Evolutionary conservation across 2,888 invertebrate genomes (phyloP), one percentile per base, ranked within the genome.

Genomic region (Leuctra nigra): DNA sequence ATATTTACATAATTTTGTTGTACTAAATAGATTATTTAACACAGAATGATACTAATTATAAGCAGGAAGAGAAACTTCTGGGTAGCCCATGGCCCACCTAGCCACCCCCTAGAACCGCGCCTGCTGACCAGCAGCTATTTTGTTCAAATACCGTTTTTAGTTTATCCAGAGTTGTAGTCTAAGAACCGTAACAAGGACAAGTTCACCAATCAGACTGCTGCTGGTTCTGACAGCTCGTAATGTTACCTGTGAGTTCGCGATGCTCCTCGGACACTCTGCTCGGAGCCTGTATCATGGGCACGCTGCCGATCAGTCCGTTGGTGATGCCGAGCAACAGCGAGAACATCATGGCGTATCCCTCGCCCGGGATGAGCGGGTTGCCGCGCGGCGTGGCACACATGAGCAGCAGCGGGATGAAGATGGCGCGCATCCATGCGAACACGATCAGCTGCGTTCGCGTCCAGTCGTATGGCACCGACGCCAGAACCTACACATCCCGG

Each of bases 221-320:
- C n/a, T n/a, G n/a, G n/a, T n/a, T n/a, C n/a, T n/a, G n/a, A n/a
- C n/a, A n/a, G n/a, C n/a, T 4, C 33, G 18, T 18, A 2, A n/a
- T 61, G 63, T 68, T 73, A 84, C 93, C 93, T 59, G 92, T 89
- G 6, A 94, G 81, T 75, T 94, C 94, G 39, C 91, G 80, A 64
- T 90, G 84, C 54, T 91, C 87, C 58, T 90, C 87, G 13, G 89
- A 84, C 4, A 94, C 92, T 67, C 89, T 84, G 46, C 85, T 83
- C 1, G 94, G 91, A 1, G 93, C 94, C 67, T 90, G 79, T 66
- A 94, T 92, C 91, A 94, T 94, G 2, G 94, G 94, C 25, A 94
- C 83, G 59, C 92, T 91, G 3, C 94, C 94, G 55, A 94, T 83
- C 44, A 93, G 76, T 0, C 94, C 94, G 66, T 94, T 94, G 47